Conservation (phyloP, 1,140 invertebrate genomes). For the Ostrea denselamellosa region DNA sequence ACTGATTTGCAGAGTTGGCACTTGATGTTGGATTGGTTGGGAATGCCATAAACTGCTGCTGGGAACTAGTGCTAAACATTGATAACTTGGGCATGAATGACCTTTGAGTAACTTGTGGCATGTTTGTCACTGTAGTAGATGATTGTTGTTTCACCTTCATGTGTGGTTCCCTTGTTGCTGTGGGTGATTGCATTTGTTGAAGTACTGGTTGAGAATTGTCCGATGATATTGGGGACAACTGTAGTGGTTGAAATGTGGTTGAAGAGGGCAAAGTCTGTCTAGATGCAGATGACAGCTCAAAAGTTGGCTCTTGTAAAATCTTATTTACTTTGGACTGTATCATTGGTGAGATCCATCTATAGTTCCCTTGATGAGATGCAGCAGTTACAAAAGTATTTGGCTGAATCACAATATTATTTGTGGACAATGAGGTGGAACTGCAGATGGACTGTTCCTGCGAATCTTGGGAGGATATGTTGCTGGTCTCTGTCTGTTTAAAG, state of each 20-base stretch:
- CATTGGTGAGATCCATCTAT: neutral
- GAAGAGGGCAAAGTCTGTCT: neutral
- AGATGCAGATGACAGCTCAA: neutral
- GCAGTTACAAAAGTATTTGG: neutral
- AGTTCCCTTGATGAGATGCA: neutral
- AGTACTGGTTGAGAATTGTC: neutral
- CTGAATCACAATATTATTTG: no score
- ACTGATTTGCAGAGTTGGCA: no score
- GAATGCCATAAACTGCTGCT: no score
- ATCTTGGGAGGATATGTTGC: neutral
- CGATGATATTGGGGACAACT: neutral
- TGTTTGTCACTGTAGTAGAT: neutral
- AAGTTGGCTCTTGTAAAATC: neutral
- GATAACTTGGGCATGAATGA: neutral
- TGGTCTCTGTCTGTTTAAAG: neutral
- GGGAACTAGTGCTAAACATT: no score
- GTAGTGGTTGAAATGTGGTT: neutral
- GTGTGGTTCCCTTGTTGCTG: neutral
- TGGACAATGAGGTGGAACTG: neutral
- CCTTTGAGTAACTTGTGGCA: neutral
- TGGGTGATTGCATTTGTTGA: neutral
- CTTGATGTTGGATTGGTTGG: no score
- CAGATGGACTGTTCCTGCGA: neutral
- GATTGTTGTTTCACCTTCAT: neutral
- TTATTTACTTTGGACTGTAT: neutral